Evolutionary conservation across 2,888 invertebrate genomes (phyloP), one percentile per base, ranked within the genome.

Genomic region (Hyposoter dolosus): DNA sequence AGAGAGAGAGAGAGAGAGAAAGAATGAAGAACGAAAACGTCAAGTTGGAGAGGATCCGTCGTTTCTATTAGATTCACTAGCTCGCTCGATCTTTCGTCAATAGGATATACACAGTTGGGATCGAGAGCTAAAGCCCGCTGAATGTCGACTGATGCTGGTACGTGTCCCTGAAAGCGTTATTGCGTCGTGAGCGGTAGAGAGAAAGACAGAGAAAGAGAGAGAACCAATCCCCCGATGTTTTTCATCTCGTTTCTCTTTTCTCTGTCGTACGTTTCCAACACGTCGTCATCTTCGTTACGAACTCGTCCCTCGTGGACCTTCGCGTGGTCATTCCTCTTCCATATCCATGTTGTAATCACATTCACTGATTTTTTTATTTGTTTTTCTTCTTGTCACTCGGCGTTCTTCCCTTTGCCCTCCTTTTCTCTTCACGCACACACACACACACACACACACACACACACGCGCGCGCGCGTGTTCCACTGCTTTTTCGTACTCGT

Each of bases 101-200:
- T 60, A 43, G 53, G 19, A 74, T 40, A 63, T 60, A 17, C 45
- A 63, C 40, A 74, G 45, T 43, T 76, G 45, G 75, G 75, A 76
- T 65, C 63, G 63, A 76, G 75, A 60, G n/a, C 74, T 40, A 76
- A 23, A 63, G 47, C 45, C 60, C 75, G 75, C 45, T 63, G 63
- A 63, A 28, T 47, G 47, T 76, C 75, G 77, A 66, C 66, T 77
- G 63, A 32, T 65, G 65, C 17, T 65, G 53, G 53, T 43, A 43
- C 53, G 78, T 78, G 88, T 87, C 88, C 87, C 88, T 88, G 88
- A 88, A 82, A 84, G 65, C 32, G 72, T 56, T 87, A 88, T 86
- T 88, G 88, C 88, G 88, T 87, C 85, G 87, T 81, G 81, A 71
- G 45, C 82, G 53, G 53, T 71, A 72, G 76, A 82, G 50, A 85